Conservation (phyloP, 1,140 invertebrate genomes). For the Agraylea sexmaculata region DNA sequence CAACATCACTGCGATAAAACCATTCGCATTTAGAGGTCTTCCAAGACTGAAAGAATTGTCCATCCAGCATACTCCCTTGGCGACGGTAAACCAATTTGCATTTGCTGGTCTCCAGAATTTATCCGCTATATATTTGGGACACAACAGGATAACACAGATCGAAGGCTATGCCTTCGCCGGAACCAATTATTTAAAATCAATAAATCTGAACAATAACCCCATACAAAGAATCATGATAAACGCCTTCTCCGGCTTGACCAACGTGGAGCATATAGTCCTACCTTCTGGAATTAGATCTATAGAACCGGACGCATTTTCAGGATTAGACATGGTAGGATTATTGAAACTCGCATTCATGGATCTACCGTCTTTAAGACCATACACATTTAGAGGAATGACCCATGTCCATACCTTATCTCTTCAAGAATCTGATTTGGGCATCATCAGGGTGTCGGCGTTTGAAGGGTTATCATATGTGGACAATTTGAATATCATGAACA, state of each 20-base stretch:
- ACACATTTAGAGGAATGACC: conserved; percentile 63
- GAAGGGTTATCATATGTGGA: conserved; percentile 55
- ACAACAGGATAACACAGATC: conserved; percentile 67
- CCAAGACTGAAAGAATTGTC: conserved; percentile 61
- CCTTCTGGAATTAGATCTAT: conserved; percentile 63
- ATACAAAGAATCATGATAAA: conserved; percentile 57
- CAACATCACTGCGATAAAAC: conserved; percentile 64
- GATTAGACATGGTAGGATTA: conserved; percentile 63
- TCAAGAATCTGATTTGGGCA: conserved; percentile 67
- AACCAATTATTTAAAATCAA: conserved; percentile 62
- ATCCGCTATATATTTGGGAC: conserved; percentile 56
- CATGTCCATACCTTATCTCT: conserved; percentile 60
- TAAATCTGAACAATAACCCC: conserved; percentile 66
- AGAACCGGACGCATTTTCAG: conserved; percentile 66
- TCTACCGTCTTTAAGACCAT: conserved; percentile 49
- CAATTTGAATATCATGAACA: conserved; percentile 62
- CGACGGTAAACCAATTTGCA: conserved; percentile 62
- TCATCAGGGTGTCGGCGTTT: conserved; percentile 59
- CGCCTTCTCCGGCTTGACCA: conserved; percentile 68
- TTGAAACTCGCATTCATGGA: conserved; percentile 75
- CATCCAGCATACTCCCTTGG: conserved; percentile 67
- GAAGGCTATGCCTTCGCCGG: conserved; percentile 72
- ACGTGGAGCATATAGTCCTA: conserved; percentile 61
- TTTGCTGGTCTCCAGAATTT: conserved; percentile 74
- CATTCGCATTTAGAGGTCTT: conserved; percentile 71